These are phyloP conservation scores for Listronotus oregonensis DNA, from an alignment of 1,140 invertebrate species.

Conservation along the genomic window DNA sequence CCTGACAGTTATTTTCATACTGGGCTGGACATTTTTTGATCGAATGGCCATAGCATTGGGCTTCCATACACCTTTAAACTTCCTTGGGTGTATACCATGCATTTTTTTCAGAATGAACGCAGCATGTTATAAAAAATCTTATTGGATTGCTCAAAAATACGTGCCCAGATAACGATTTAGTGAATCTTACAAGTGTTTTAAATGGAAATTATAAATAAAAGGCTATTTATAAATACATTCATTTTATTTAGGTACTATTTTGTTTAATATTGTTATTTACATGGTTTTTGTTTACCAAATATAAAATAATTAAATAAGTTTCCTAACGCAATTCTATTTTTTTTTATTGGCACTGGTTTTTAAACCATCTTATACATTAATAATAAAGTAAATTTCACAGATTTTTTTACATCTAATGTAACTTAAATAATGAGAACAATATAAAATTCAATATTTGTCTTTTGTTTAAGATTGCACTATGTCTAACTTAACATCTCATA, in stretches of 20 bases:
- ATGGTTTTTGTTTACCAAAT: constrained; percentile 38
- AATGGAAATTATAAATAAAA: constrained; percentile 24
- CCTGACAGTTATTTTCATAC: no score
- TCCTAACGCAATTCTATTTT: constrained; percentile 31
- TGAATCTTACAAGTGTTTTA: no score
- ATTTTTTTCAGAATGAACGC: no score
- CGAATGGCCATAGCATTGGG: no score
- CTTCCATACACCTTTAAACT: no score
- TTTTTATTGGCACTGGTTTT: constrained; percentile 36
- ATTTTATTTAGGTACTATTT: constrained; percentile 47
- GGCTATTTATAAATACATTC: constrained; percentile 45
- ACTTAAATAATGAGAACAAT: constrained; percentile 34
- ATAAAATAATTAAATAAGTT: constrained; percentile 40
- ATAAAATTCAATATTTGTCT: constrained; percentile 37
- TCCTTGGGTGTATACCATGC: no score
- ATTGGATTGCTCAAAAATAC: no score
- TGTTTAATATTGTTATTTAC: constrained; percentile 42
- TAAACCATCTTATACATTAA: constrained; percentile 25
- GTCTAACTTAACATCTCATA: constrained; percentile 26
- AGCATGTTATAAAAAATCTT: no score
- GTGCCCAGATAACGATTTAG: no score
- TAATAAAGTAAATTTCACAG: constrained; percentile 25
- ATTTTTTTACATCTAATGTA: constrained; percentile 34
- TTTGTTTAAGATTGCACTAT: constrained; percentile 41
- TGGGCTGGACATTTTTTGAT: no score